Base-by-base conservation (phyloP, 2,797 vertebrate genomes). In the Lagocephalus sceleratus region DNA sequence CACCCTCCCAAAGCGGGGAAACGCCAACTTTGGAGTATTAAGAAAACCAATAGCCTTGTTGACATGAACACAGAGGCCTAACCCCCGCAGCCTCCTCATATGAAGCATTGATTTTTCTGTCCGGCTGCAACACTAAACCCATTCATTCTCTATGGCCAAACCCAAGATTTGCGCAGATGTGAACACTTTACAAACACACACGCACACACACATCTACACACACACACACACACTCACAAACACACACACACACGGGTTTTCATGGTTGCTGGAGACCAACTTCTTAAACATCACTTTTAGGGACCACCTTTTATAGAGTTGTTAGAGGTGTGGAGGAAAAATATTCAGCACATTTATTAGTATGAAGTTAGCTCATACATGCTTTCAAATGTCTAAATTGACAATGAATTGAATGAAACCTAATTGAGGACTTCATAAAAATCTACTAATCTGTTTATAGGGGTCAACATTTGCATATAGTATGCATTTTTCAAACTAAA, bases 21-120 rank as follows among this genome's bases (percentile, higher is more conserved):
- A 95, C 89, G 93, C 93, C 94, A 93, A 94, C 93, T 94, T 93
- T 91, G 92, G 93, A 94, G 93, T 93, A 94, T 97, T 95, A 94
- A 94, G 94, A 94, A 95, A 96, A 94, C 93, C 94, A 94, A 96
- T 94, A 96, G 94, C 93, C 95, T 96, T 98, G 95, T 98, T 97
- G 95, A 97, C 95, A 95, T 92, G 93, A 95, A 94, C 95, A 95
- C 91, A 92, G 92, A 93, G 94, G 91, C 92, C 94, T 95, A 94
- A 96, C 94, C 95, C 96, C 95, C 91, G 93, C 95, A 97, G 95
- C 94, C 93, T 94, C 92, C 93, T 94, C 93, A 95, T 98, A 97
- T 97, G 95, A 98, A 92, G 89, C 94, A 98, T 98, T 95, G 97
- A 98, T 98, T 98, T 98, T 97, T 93, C 94, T 96, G 95, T 98